A percentile compares a stretch with the other conserved stretches of the same genome.
phyloP scores from a whole-genome alignment of 2,113 vertebrate genomes.

The Neofelis nebulosa region DNA sequence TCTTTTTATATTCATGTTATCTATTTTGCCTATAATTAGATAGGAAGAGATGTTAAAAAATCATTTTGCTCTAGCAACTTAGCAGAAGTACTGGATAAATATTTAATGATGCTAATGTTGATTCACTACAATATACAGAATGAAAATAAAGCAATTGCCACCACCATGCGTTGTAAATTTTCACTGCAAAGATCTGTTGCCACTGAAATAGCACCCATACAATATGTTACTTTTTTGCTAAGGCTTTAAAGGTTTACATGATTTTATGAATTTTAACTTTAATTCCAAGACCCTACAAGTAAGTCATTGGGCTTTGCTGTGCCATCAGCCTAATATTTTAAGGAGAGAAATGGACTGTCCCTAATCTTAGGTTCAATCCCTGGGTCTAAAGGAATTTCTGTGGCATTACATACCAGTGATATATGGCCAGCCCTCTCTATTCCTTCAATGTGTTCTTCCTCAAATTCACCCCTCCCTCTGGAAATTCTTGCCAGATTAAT shows the following conservation, averaged over 20 bases:
- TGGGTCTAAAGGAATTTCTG: slow-evolving; percentile 6
- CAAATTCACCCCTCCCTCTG: background rate
- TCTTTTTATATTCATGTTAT: slow-evolving; percentile 47
- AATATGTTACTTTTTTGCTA: background rate
- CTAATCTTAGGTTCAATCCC: background rate
- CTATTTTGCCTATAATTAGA: slow-evolving; percentile 70
- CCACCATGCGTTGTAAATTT: slow-evolving; percentile 1
- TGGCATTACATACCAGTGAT: background rate
- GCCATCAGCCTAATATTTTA: slow-evolving; percentile 12
- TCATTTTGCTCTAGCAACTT: slow-evolving; percentile 54
- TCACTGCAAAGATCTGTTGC: background rate
- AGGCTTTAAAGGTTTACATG: slow-evolving; percentile 45
- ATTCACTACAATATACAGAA: slow-evolving; percentile 37
- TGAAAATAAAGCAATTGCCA: slow-evolving; percentile 47
- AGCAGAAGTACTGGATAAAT: slow-evolving; percentile 63
- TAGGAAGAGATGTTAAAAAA: slow-evolving; percentile 36
- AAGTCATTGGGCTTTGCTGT: slow-evolving; percentile 17
- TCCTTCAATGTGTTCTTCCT: slow-evolving; percentile 2
- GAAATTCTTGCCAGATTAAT: slow-evolving; percentile 39
- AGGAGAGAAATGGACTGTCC: background rate
- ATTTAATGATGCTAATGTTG: slow-evolving; percentile 66
- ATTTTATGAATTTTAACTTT: slow-evolving; percentile 64
- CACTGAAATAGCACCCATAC: background rate
- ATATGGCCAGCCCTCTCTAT: background rate
- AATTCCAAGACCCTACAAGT: background rate